Evolutionary conservation across 2,888 invertebrate species (phyloP), one percentile per base, ranked within the genome.

Genomic region (Entomobrya multifasciata): DNA sequence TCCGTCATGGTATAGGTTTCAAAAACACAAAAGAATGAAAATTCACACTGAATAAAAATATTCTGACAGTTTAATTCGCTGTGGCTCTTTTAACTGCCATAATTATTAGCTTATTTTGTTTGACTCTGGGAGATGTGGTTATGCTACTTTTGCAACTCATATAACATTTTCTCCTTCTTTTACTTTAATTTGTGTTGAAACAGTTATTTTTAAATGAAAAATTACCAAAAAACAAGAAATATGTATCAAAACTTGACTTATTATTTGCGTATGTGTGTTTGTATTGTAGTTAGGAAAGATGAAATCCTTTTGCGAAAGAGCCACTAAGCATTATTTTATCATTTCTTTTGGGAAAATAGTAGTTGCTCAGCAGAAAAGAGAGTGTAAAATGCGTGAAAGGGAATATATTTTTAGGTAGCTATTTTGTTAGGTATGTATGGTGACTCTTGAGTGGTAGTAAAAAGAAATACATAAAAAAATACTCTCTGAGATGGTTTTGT

Each of bases 401-500:
- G 4, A 52, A 15, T 52, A 15, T 52, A 15, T 52, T 13, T 47
- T 13, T 47, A 8, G 60, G 36, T 36, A 36, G 5, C 36, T 36
- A 36, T 36, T n/a, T n/a, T n/a, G n/a, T n/a, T n/a, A n/a, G n/a
- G 27, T 52, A 20, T n/a, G 17, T 17, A 20, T 17, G 52, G 52
- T n/a, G 52, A 11, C 13, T 47, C 10, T 47, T 11, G 47, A 60
- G 30, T 30, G 13, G 57, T 20, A 60, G 60, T 36, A 27, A 8
- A 30, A 41, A 57, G 15, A 44, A 30, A 36, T 41, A 57, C 47
- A 36, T 36, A 36, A 74, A 76, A 74, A 70, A 65, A 67, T 15
- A 36, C 4, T 20, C n/a, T n/a, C 67, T 62, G 47, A 57, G 15
- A 70, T 74, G 52, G 62, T 77, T 36, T 76, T 84, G n/a, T n/a